Conservation (phyloP, 2,797 vertebrate genomes). For the Anisognathus igniventris region DNA sequence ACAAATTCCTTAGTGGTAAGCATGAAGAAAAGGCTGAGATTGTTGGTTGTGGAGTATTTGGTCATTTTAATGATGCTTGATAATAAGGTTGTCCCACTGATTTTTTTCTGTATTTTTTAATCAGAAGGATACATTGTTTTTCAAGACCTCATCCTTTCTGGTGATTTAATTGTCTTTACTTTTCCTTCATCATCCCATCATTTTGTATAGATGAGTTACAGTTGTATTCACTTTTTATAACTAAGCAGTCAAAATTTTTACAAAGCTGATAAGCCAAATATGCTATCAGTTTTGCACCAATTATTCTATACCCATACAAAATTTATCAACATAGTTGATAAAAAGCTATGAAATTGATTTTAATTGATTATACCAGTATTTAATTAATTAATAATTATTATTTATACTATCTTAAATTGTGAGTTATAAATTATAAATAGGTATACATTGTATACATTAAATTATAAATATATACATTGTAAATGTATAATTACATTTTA, state of each 20-base stretch:
- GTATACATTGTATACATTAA: too few species aligned
- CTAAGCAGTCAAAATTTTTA: not conserved
- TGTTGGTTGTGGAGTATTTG: not conserved
- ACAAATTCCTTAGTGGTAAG: not conserved
- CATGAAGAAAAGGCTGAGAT: not conserved
- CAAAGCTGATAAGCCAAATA: not conserved
- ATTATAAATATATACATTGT: too few species aligned
- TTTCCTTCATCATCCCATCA: not conserved
- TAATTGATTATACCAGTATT: not conserved
- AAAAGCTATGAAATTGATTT: not conserved
- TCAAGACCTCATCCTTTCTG: not conserved
- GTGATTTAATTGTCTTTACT: not conserved
- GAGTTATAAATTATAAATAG: not conserved
- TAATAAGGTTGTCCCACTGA: not conserved
- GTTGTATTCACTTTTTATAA: not conserved
- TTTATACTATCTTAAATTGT: not conserved
- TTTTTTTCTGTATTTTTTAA: not conserved
- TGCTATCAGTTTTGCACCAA: not conserved
- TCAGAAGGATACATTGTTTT: not conserved
- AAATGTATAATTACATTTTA: not conserved
- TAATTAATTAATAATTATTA: not conserved
- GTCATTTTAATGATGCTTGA: not conserved
- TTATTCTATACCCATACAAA: not conserved
- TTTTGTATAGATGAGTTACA: not conserved
- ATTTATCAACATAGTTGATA: not conserved